Evolutionary conservation across 2,113 vertebrate species (phyloP), one percentile per base, ranked within the genome.

Genomic region (Stegastes partitus): DNA sequence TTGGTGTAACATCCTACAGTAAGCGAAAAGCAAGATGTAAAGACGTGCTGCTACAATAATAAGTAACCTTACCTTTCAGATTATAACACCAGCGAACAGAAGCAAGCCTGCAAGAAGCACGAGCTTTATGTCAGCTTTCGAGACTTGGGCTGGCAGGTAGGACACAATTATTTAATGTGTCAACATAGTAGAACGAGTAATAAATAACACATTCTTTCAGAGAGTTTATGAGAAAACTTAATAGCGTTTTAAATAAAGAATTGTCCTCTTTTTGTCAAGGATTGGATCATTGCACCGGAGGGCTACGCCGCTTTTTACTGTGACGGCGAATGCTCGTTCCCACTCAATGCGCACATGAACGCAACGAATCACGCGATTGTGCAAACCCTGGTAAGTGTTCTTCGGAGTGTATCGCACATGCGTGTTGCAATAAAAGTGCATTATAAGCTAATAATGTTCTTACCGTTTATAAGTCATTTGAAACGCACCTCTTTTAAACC

Each of bases 341-440:
- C 98, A 63, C 97, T 99, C 75, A 99, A 99, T 74, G 98, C 98
- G 25, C 98, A 99, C 79, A 99, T 99, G 98, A 99, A 99, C 0
- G 98, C 98, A 42, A 99, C 98, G 79, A 99, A 99, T 85, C 98
- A 99, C 2, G 98, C 98, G 39, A 99, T 99, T 75, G 98, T 99
- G 63, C 98, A 99, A 94, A 99, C 98, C 22, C 94, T 99, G 96
- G 98, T 99, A 93, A 77, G 91, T 76, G 49, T 44, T 34, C 44
- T 74, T 54, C 3, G 42, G 25, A 58, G 37, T 63, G 14, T 5
- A 49, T 37, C 37, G 11, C 54, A n/a, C 34, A 53, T 55, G 31
- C 44, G 26, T 19, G n/a, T 11, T 3, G 34, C 68, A 58, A 6
- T 83, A 79, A 82, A 75, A 31, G 54, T 0, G 0, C 21, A 7